Base-by-base conservation (phyloP, 2,113 vertebrate genomes). In the Coreoperca whiteheadi region DNA sequence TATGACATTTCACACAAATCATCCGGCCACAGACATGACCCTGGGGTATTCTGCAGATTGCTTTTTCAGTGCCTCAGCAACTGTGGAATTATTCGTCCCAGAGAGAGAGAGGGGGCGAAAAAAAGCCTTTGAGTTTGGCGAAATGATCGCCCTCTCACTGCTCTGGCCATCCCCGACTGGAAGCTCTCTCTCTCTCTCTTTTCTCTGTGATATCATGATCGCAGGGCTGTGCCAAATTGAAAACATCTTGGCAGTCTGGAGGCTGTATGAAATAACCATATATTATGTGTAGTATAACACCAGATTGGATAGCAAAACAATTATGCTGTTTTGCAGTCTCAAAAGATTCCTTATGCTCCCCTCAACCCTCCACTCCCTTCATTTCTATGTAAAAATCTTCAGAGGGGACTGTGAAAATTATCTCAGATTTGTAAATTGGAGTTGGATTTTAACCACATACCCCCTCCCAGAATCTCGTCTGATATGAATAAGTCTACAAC, bases 1-100 rank as follows among this genome's bases (percentile, higher is more conserved):
- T 96, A 96, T 96, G 96, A 96, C 96, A 96, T 96, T 96, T 96
- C 95, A 95, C 95, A 96, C 96, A 96, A 96, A 96, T 96, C 96
- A 96, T 95, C 94, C 91, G 94, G 94, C 95, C 96, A 95, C 95
- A 96, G 96, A 96, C 95, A 95, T 94, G 96, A 96, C 96, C 96
- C 96, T 90, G 92, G 95, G 96, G 95, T 95, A 96, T 96, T 95
- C 95, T 91, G 92, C 95, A 96, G 95, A 96, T 96, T 96, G 96
- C 95, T 96, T 96, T 96, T 95, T 96, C 95, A 96, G 95, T 96
- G 94, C 95, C 95, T 95, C 95, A 94, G 95, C 95, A 95, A 96
- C 94, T 96, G 94, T 95, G 95, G 96, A 95, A 96, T 96, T 96
- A 95, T 95, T 96, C 95, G 95, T 96, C 95, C 95, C 93, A 88